Percentiles rank a stretch among this genome's conserved stretches.
phyloP scores from a whole-genome alignment of 2,888 invertebrate species.

The Osedax frankpressi region DNA sequence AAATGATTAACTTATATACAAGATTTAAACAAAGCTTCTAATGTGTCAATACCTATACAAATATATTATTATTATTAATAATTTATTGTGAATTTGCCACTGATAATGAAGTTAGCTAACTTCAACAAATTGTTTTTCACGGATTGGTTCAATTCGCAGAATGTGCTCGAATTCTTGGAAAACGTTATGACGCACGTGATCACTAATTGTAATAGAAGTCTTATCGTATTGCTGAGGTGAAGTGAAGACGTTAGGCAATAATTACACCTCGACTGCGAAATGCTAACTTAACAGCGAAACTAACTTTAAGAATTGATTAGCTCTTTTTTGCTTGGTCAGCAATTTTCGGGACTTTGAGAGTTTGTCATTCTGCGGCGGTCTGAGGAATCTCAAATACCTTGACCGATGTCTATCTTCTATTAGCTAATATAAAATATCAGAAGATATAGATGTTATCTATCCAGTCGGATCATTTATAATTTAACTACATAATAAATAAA shows the following conservation, averaged over 20 bases:
- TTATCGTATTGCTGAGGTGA: slow-evolving; percentile 28
- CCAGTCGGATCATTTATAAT: background rate
- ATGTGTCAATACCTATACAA: too few relatives aligned
- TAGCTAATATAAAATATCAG: background rate
- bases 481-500: too few relatives aligned
- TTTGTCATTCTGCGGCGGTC: slow-evolving; percentile 44
- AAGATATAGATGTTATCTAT: background rate
- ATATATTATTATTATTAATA: too few relatives aligned
- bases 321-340: slow-evolving; percentile 36
- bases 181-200: slow-evolving; percentile 38
- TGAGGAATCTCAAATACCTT: slow-evolving; percentile 40
- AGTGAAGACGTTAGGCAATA: background rate
- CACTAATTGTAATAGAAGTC: slow-evolving; percentile 29
- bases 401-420: slow-evolving; percentile 38
- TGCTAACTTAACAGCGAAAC: background rate
- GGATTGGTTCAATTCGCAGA: slow-evolving; percentile 33
- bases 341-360: slow-evolving; percentile 38
- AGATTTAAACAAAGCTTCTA: too few relatives aligned
- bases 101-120: too few relatives aligned
- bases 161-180: slow-evolving; percentile 32
- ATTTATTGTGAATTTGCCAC: too few relatives aligned
- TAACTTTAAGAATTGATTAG: slow-evolving; percentile 19
- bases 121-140: slow-evolving; percentile 26
- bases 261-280: background rate
- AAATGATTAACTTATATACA: too few relatives aligned